phyloP scores from a whole-genome alignment of 2,797 vertebrate genomes.

The Pteronotus mesoamericanus region DNA sequence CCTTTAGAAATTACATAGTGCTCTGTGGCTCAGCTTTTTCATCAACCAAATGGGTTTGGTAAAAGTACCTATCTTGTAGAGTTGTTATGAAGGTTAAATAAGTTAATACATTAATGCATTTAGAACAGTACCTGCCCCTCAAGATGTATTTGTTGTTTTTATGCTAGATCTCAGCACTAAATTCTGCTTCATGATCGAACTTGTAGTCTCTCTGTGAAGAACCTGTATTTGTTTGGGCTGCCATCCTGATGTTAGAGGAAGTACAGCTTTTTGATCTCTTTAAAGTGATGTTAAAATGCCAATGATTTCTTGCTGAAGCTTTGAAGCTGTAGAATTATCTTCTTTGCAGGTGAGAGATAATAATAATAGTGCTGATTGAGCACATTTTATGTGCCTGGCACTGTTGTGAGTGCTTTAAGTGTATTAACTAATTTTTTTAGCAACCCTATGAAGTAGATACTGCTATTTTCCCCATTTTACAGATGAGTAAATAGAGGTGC shows the following conservation, averaged over 20 bases:
- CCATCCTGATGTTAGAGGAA: background rate
- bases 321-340: background rate
- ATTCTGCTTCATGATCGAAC: background rate
- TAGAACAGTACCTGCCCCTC: background rate
- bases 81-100: background rate
- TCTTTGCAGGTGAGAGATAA: background rate
- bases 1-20: background rate
- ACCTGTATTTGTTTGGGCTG: background rate
- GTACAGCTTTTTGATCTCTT: background rate
- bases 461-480: background rate
- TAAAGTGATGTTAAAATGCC: slow-evolving; percentile 22
- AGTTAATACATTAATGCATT: background rate
- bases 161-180: background rate
- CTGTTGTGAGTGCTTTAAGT: background rate
- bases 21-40: slow-evolving; percentile 16
- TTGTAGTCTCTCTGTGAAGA: background rate
- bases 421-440: background rate
- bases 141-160: background rate
- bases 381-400: background rate
- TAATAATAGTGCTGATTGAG: background rate
- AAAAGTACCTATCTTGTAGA: background rate
- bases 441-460: background rate
- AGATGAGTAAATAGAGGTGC: background rate
- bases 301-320: slow-evolving; percentile 25
- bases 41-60: background rate